These are phyloP conservation scores for Hemichromis elongatus DNA, from an alignment of 2,113 vertebrate species.

Conservation along the genomic window DNA sequence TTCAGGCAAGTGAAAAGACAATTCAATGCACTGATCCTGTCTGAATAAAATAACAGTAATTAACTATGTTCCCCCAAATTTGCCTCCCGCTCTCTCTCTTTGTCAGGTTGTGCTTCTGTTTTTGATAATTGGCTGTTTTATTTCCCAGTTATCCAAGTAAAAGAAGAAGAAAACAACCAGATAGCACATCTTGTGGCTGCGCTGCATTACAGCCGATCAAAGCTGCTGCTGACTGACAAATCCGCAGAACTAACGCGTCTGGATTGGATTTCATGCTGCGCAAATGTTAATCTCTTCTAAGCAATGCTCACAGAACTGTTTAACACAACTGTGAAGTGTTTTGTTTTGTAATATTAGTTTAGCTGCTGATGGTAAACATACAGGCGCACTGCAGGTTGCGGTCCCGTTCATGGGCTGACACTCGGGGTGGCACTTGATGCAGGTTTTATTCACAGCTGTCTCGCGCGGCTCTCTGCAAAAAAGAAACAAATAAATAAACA, in stretches of 20 bases:
- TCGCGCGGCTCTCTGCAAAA: constrained; percentile 78
- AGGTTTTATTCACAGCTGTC: constrained; percentile 70
- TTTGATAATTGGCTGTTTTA: neutral
- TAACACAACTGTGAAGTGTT: neutral
- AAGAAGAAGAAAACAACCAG: neutral
- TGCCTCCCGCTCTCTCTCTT: neutral
- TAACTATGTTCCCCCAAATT: neutral
- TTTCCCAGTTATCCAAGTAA: neutral
- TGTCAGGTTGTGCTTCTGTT: neutral
- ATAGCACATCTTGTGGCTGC: constrained; percentile 7
- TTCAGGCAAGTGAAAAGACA: neutral
- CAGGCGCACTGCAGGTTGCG: constrained; percentile 78
- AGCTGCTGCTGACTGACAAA: constrained; percentile 10
- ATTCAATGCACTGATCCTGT: neutral
- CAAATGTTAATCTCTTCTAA: neutral
- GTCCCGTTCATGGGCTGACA: constrained; percentile 78
- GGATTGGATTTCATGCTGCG: neutral
- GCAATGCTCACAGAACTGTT: neutral
- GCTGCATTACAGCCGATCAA: neutral
- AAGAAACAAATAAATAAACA: neutral
- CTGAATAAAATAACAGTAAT: neutral
- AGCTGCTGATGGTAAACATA: constrained; percentile 60
- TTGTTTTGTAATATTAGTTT: neutral
- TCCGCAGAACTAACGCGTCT: neutral
- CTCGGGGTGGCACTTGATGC: constrained; percentile 80